Base-by-base conservation (phyloP, 2,797 vertebrate genomes). In the Toxotes lorentzi region DNA sequence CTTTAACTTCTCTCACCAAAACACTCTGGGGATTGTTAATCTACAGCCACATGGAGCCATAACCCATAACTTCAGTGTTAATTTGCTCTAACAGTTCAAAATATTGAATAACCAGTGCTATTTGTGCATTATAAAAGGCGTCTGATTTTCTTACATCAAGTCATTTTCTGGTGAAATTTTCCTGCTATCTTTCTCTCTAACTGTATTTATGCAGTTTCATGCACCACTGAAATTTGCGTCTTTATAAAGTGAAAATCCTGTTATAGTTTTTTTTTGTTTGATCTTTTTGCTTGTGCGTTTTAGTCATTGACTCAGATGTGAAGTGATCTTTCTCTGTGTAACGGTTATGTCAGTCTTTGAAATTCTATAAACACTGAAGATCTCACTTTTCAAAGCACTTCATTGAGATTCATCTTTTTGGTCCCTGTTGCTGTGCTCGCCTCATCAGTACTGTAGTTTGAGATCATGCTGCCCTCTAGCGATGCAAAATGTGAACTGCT, bases 391-490 rank as follows among this genome's bases (percentile, higher is more conserved):
- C 23, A 34, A 73, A 59, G 56, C 59, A 76, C 67, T 81, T 83
- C 56, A 69, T 50, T 38, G 8, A 41, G 24, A 14, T 70, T 48
- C 5, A 34, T 78, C 14, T 53, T 24, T 71, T 53, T 67, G 8
- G 16, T 38, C 5, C 8, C 19, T 9, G 56, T 12, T 7, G 35
- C 34, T 11, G 21, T 0, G 0, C 19, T 19, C 0, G 0, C 14
- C 24, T 54, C 14, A 45, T 19, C 50, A 3, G 9, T 2, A 3
- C 19, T 71, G 45, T 13, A 48, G 24, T 38, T 38, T 86, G 63
- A 66, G n/a, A 23, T 38, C 14, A 57, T 89, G 80, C 90, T 92
- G 85, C 88, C 89, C 88, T 86, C 91, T 34, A 62, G 87, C 92
- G 93, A 73, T 13, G 0, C 0, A 43, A 45, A 61, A 51, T 78